phyloP scores from a whole-genome alignment of 2,888 invertebrate genomes.

The Sympetrum striolatum region DNA sequence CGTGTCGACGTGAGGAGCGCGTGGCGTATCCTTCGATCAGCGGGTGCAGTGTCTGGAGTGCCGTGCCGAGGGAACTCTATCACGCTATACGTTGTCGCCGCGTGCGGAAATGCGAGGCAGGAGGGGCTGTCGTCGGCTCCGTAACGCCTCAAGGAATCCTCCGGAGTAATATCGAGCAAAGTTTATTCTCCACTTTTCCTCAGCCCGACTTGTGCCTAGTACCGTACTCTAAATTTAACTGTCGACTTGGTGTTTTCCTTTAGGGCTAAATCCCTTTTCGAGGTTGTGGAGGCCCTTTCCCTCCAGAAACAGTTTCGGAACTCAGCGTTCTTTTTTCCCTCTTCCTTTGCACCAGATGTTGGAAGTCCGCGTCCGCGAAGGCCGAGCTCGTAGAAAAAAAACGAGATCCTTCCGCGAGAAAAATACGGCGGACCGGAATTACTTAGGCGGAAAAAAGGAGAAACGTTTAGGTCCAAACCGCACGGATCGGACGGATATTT shows the following conservation, averaged over 20 bases:
- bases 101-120: too few relatives aligned
- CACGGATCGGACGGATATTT: too few relatives aligned
- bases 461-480: too few relatives aligned
- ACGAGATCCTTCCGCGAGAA: too few relatives aligned
- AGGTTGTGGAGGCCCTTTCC: not conserved
- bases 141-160: not conserved
- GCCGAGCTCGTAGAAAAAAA: not conserved
- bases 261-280: not conserved
- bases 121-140: not conserved
- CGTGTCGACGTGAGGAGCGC: too few relatives aligned
- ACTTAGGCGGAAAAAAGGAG: too few relatives aligned
- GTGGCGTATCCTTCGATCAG: not conserved
- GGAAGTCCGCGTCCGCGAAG: not conserved
- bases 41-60: not conserved
- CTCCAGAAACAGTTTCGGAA: not conserved
- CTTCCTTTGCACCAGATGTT: not conserved
- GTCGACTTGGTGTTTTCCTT: not conserved
- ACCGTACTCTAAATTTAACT: slow-evolving; percentile 33
- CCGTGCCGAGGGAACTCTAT: too few relatives aligned
- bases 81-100: too few relatives aligned
- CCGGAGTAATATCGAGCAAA: not conserved
- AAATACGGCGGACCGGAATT: too few relatives aligned
- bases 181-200: not conserved
- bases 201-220: slow-evolving; percentile 22
- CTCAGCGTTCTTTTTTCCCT: not conserved